Conservation (phyloP, 23 tunicate genomes). For the Ciona savignyi region DNA sequence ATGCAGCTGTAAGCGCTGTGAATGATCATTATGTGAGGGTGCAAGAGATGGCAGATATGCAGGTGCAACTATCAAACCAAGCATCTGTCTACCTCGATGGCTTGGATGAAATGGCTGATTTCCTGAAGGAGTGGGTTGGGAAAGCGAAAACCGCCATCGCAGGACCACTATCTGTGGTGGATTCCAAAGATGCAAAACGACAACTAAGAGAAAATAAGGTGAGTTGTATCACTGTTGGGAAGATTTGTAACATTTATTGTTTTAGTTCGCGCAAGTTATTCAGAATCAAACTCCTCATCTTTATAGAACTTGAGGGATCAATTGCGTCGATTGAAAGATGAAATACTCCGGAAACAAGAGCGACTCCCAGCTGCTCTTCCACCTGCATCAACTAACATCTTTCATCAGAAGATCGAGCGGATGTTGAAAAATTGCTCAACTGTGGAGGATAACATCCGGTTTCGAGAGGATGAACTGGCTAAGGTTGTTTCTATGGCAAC, state of each 20-base stretch:
- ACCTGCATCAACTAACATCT: slow-evolving; percentile 12
- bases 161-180: slow-evolving; percentile 42
- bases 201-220: slow-evolving; percentile 62
- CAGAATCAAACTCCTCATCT: no score
- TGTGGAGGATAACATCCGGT: slow-evolving; percentile 31
- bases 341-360: slow-evolving; percentile 41
- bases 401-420: slow-evolving; percentile 17
- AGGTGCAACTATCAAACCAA: slow-evolving; percentile 19
- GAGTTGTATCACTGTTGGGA: background rate
- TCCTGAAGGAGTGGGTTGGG: slow-evolving; percentile 27
- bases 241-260: no score
- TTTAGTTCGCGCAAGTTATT: no score
- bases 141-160: slow-evolving; percentile 29
- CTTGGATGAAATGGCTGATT: slow-evolving; percentile 48
- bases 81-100: slow-evolving; percentile 46
- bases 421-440: slow-evolving; percentile 36
- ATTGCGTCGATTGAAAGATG: slow-evolving; percentile 27
- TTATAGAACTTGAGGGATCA: slow-evolving; percentile 50
- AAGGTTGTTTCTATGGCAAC: slow-evolving; percentile 24
- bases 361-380: slow-evolving; percentile 37
- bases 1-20: slow-evolving; percentile 69
- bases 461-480: slow-evolving; percentile 28
- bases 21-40: slow-evolving; percentile 77
- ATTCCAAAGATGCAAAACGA: slow-evolving; percentile 48
- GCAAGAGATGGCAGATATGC: slow-evolving; percentile 48